Percentiles rank a stretch among this genome's conserved stretches.
These are phyloP conservation scores for Nematolebias whitei DNA, from an alignment of 2,113 vertebrate genomes.

Conservation along the genomic window DNA sequence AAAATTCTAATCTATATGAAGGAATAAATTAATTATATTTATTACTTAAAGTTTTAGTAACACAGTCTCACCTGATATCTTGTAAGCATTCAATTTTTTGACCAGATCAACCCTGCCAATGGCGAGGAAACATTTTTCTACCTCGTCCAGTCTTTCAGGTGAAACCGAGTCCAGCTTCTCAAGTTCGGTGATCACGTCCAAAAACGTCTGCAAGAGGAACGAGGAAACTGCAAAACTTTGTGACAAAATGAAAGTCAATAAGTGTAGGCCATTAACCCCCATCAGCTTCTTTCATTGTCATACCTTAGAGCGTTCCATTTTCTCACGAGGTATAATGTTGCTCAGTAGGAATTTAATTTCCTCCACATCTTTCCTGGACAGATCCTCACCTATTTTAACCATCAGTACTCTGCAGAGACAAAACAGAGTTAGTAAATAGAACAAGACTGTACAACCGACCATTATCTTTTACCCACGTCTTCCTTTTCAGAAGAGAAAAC, in stretches of 20 bases:
- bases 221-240: background rate
- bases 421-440: background rate
- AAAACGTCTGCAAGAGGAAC: conserved; percentile 83
- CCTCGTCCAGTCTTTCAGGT: conserved; percentile 81
- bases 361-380: conserved; percentile 82
- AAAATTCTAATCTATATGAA: no score
- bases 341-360: conserved; percentile 85
- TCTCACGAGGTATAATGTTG: conserved; percentile 72
- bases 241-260: background rate
- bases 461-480: no score
- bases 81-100: conserved; percentile 84
- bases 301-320: conserved; percentile 82
- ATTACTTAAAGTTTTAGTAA: no score
- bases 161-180: conserved; percentile 87
- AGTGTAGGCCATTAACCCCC: no score
- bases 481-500: no score
- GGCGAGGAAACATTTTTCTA: conserved; percentile 82
- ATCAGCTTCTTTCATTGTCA: conserved; percentile 18
- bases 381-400: conserved; percentile 84
- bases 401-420: conserved; percentile 83
- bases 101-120: conserved; percentile 87
- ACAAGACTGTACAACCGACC: no score
- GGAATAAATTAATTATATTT: background rate
- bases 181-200: conserved; percentile 86
- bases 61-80: conserved; percentile 78